Conservation (phyloP, 2,113 vertebrate genomes). For the Phaetusa simplex region DNA sequence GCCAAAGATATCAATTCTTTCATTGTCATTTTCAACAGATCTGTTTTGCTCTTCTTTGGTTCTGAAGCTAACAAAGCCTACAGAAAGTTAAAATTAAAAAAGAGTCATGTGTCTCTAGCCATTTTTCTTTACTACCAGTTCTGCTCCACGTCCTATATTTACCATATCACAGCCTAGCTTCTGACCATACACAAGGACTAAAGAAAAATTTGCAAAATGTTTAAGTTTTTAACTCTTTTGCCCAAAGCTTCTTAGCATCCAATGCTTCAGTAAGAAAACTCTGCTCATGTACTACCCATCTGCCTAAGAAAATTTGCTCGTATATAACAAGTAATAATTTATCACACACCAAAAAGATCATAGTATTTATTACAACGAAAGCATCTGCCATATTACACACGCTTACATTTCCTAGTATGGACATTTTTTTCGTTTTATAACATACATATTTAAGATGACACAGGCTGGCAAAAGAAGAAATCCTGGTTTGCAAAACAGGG, state of each 20-base stretch:
- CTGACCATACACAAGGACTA: neutral
- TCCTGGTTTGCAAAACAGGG: neutral
- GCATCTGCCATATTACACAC: neutral
- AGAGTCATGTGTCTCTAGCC: neutral
- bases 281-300: neutral
- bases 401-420: neutral
- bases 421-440: neutral
- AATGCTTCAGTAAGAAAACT: neutral
- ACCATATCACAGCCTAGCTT: neutral
- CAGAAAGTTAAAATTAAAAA: neutral
- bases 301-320: neutral
- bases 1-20: conserved; percentile 85
- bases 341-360: neutral
- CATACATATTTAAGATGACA: neutral
- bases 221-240: neutral
- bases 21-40: conserved; percentile 92
- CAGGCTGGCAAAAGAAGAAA: neutral
- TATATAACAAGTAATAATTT: neutral
- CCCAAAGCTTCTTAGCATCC: neutral
- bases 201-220: neutral
- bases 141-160: neutral
- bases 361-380: neutral
- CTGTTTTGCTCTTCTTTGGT: conserved; percentile 87
- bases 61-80: conserved; percentile 94
- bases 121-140: neutral